Percentiles rank a stretch among this genome's conserved stretches.
Evolutionary conservation across 2,113 vertebrate genomes (phyloP).

Genomic region (Gymnobelideus leadbeateri): DNA sequence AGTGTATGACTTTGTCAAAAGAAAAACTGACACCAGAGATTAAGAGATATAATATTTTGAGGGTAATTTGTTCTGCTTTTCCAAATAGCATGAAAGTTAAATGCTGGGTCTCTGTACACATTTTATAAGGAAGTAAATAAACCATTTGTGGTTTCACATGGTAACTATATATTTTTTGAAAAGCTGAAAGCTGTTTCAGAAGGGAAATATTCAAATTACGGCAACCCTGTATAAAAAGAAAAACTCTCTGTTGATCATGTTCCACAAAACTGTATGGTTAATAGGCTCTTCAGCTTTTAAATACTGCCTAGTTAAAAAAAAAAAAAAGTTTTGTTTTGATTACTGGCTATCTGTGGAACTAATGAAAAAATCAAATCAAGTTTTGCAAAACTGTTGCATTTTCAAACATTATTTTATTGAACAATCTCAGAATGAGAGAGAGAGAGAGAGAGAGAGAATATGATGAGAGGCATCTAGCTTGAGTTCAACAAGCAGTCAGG

Average conservation of each 20-base stretch:
- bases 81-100: conserved; percentile 65
- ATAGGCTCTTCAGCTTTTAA: conserved; percentile 75
- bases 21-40: conserved; percentile 74
- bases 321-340: conserved; percentile 76
- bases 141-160: conserved; percentile 80
- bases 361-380: conserved; percentile 74
- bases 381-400: conserved; percentile 65
- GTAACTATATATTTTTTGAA: conserved; percentile 72
- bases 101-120: conserved; percentile 70
- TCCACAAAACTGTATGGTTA: conserved; percentile 72
- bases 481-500: conserved; percentile 32
- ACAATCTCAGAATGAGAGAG: background rate
- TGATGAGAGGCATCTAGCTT: conserved; percentile 10
- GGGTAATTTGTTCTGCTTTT: conserved; percentile 75
- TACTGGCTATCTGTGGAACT: conserved; percentile 72
- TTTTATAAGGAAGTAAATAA: conserved; percentile 83
- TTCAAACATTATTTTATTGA: conserved; percentile 40
- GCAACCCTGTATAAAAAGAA: conserved; percentile 76
- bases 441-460: conserved; percentile 32
- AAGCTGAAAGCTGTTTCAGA: conserved; percentile 75
- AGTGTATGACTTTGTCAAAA: conserved; percentile 48
- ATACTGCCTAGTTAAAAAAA: conserved; percentile 70
- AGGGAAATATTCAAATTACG: conserved; percentile 71
- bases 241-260: conserved; percentile 65
- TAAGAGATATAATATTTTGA: conserved; percentile 82